Evolutionary conservation across 2,797 vertebrate species (phyloP).

Genomic region (Sebastes vulpes): DNA sequence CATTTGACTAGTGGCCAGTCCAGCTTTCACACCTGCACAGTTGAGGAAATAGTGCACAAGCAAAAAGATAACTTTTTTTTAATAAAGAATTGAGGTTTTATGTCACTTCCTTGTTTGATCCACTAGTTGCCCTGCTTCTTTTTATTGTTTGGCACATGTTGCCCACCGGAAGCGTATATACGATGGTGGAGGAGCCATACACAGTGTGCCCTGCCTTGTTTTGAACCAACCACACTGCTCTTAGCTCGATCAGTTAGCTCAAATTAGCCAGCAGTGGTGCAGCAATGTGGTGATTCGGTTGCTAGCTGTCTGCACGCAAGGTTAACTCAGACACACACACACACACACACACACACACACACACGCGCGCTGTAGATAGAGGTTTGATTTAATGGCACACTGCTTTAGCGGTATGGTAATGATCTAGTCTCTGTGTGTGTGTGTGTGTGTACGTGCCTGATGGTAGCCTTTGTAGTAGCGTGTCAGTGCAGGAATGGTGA

Average conservation of each 20-base stretch:
- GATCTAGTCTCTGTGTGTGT: slow-evolving; percentile 60
- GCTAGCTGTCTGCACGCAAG: slow-evolving; percentile 48
- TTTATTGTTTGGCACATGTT: neutral
- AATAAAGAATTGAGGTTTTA: neutral
- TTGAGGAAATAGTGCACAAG: neutral
- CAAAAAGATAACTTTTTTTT: neutral
- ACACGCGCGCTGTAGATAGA: slow-evolving; percentile 26
- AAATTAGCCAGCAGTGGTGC: slow-evolving; percentile 57
- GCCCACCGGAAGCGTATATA: neutral
- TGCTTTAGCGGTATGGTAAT: slow-evolving; percentile 81
- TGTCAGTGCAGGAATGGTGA: slow-evolving; percentile 78
- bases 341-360: neutral
- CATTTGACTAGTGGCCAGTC: neutral
- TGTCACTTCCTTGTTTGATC: neutral
- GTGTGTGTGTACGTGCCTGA: slow-evolving; percentile 2
- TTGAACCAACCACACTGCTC: slow-evolving; percentile 29
- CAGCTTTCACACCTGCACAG: neutral
- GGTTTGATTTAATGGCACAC: slow-evolving; percentile 76
- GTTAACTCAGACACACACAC: slow-evolving; percentile 25
- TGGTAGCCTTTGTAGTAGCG: slow-evolving; percentile 83
- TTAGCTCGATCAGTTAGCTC: slow-evolving; percentile 53
- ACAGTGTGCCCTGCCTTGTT: slow-evolving; percentile 6
- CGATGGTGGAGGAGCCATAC: neutral
- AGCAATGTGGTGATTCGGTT: slow-evolving; percentile 39
- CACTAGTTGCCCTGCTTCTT: neutral